Base-by-base conservation (phyloP, 2,113 vertebrate species). In the Callithrix jacchus region DNA sequence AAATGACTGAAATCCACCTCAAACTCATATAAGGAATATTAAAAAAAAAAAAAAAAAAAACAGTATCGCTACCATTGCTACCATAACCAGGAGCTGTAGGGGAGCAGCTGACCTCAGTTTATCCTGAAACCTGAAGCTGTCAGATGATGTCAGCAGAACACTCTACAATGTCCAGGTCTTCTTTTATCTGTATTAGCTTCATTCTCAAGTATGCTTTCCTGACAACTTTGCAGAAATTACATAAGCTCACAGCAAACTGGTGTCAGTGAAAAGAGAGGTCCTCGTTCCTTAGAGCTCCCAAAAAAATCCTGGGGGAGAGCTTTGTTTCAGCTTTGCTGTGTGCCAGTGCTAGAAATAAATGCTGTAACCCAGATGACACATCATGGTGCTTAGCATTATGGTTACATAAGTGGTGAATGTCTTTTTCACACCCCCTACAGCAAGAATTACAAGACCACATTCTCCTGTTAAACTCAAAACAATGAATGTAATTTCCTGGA, bases 401-500 rank as follows among this genome's bases (percentile, higher is more conserved):
- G 21, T 84, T 66, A 27, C 73, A 1, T 74, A 85, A 74, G 25
- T 73, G 14, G 13, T 3, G 8, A 91, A 52, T 10, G 4, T 61
- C 40, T 47, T 95, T 95, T 58, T 40, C 23, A 70, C 5, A 76
- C 64, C 30, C 45, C 23, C n/a, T 37, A 49, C 30, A 52, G 42
- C 30, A 89, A 92, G 20, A 93, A 83, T 32, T 37, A 21, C 6
- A 82, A 91, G 32, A 52, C 20, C n/a, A 12, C 56, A 21, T 47
- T 79, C n/a, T 92, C 30, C 81, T 79, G 2, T 49, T 93, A 61
- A 85, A 77, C 61, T 95, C 20, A 79, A 96, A 87, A 91, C 66
- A 11, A 2, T 95, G 54, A 89, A 27, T 79, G 35, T 87, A 37
- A 30, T 66, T 27, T 66, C 45, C 30, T 89, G n/a, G 30, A n/a